Conservation (phyloP, 2,113 vertebrate species). For the Onychostoma macrolepis region DNA sequence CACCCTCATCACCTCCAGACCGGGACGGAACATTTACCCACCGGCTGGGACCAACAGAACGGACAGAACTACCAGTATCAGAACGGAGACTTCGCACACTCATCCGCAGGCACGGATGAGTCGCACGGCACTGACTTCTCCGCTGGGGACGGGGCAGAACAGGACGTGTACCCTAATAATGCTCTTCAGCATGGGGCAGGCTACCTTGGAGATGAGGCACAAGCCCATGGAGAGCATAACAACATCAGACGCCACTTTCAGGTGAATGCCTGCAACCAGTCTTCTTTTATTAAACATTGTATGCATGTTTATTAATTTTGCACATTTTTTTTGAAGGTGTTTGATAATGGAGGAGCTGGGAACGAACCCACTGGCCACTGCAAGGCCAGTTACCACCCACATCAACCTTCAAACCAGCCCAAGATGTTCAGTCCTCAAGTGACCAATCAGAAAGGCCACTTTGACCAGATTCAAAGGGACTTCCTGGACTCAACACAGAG, state of each 20-base stretch:
- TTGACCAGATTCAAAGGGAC: slow-evolving; percentile 85
- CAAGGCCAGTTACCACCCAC: slow-evolving; percentile 86
- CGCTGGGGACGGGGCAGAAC: slow-evolving; percentile 73
- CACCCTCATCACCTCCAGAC: slow-evolving; percentile 57
- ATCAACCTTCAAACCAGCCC: slow-evolving; percentile 74
- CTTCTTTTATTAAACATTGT: neutral
- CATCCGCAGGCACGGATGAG: slow-evolving; percentile 67
- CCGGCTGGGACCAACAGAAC: slow-evolving; percentile 74
- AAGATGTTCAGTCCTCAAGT: slow-evolving; percentile 70
- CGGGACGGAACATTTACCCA: slow-evolving; percentile 64
- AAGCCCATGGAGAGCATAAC: slow-evolving; percentile 70
- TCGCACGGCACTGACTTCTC: slow-evolving; percentile 69
- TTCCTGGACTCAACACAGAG: slow-evolving; percentile 84
- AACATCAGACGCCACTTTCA: slow-evolving; percentile 76
- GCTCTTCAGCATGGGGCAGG: slow-evolving; percentile 72
- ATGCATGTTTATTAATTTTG: neutral
- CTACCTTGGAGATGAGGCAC: slow-evolving; percentile 72
- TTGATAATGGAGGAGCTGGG: slow-evolving; percentile 65
- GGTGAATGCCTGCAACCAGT: slow-evolving; percentile 66
- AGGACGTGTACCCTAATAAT: slow-evolving; percentile 68
- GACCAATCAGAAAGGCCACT: slow-evolving; percentile 69
- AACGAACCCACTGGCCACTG: slow-evolving; percentile 71
- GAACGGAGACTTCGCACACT: slow-evolving; percentile 68
- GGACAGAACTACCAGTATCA: slow-evolving; percentile 70
- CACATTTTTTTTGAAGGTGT: slow-evolving; percentile 59